These are phyloP conservation scores for Tridacna gigas DNA, from an alignment of 2,888 invertebrate species.

Conservation along the genomic window DNA sequence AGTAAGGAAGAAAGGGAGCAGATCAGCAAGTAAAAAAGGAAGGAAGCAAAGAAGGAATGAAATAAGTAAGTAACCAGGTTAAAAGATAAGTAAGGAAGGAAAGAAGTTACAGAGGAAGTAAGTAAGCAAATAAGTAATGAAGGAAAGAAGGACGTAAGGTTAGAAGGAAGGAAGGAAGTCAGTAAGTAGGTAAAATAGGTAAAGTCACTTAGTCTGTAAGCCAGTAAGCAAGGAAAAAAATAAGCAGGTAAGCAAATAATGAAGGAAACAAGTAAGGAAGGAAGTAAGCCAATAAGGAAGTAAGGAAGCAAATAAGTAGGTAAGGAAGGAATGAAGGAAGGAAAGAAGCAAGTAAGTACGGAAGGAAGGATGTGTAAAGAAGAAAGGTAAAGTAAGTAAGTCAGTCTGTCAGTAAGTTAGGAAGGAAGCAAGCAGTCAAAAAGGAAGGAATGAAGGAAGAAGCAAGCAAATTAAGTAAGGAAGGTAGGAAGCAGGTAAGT, in stretches of 20 bases:
- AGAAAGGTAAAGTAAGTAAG: neutral
- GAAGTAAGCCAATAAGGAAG: too few species aligned
- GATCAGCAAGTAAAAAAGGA: conserved; percentile 9
- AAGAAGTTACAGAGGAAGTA: neutral
- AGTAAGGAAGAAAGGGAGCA: neutral
- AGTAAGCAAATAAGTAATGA: neutral
- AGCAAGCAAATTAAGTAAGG: neutral
- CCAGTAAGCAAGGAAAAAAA: neutral
- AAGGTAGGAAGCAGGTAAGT: neutral
- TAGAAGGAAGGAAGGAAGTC: neutral
- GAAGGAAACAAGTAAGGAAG: conserved; percentile 16
- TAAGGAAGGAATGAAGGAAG: too few species aligned
- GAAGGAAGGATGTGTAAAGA: too few species aligned
- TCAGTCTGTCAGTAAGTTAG: neutral
- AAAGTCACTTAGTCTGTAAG: too few species aligned
- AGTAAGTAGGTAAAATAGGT: too few species aligned
- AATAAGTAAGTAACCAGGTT: conserved; percentile 12
- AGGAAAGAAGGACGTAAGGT: neutral
- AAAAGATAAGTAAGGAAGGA: neutral
- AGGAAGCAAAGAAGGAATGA: conserved; percentile 16
- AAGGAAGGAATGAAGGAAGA: too few species aligned
- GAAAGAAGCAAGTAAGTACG: too few species aligned
- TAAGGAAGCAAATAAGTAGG: too few species aligned
- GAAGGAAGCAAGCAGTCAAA: too few species aligned
- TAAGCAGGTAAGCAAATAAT: neutral